phyloP scores from a whole-genome alignment of 2,797 vertebrate genomes.

The Toxotes lorentzi region DNA sequence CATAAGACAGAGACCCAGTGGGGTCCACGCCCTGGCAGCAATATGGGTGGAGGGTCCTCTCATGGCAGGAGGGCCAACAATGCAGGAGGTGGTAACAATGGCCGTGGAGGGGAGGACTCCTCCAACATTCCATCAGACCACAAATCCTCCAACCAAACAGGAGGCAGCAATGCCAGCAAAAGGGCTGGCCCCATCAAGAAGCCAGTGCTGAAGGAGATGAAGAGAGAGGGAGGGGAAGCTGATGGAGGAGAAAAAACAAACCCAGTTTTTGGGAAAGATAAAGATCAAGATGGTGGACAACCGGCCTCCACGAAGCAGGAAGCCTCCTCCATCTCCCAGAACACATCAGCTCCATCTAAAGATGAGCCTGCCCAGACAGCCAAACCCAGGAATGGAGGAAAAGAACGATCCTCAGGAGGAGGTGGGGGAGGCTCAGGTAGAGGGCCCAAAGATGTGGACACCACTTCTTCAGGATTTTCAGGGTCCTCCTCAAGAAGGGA shows the following conservation, averaged over 20 bases:
- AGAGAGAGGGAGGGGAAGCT: slow-evolving; percentile 81
- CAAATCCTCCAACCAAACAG: slow-evolving; percentile 78
- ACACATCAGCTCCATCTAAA: slow-evolving; percentile 71
- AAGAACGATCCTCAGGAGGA: slow-evolving; percentile 76
- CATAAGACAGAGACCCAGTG: slow-evolving; percentile 94
- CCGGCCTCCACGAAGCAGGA: slow-evolving; percentile 75
- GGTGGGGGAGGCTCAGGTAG: slow-evolving; percentile 73
- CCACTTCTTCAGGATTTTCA: slow-evolving; percentile 70
- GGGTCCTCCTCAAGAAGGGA: slow-evolving; percentile 81
- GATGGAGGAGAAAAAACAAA: slow-evolving; percentile 82
- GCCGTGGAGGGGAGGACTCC: slow-evolving; percentile 81
- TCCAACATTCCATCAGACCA: slow-evolving; percentile 75
- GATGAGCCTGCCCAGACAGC: slow-evolving; percentile 73
- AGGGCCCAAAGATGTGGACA: slow-evolving; percentile 82
- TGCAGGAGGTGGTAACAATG: slow-evolving; percentile 80
- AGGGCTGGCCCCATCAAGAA: slow-evolving; percentile 94
- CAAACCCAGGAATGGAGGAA: slow-evolving; percentile 84
- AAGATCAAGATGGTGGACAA: slow-evolving; percentile 81
- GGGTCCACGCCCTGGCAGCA: slow-evolving; percentile 92
- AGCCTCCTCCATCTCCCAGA: slow-evolving; percentile 68
- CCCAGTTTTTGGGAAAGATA: slow-evolving; percentile 81
- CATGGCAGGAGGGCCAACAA: slow-evolving; percentile 83
- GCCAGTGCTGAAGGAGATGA: slow-evolving; percentile 85
- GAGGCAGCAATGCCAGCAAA: slow-evolving; percentile 78
- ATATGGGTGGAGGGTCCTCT: slow-evolving; percentile 72